Evolutionary conservation across 2,113 vertebrate genomes (phyloP), one percentile per base, ranked within the genome.

Genomic region (Chlamydotis undulata): DNA sequence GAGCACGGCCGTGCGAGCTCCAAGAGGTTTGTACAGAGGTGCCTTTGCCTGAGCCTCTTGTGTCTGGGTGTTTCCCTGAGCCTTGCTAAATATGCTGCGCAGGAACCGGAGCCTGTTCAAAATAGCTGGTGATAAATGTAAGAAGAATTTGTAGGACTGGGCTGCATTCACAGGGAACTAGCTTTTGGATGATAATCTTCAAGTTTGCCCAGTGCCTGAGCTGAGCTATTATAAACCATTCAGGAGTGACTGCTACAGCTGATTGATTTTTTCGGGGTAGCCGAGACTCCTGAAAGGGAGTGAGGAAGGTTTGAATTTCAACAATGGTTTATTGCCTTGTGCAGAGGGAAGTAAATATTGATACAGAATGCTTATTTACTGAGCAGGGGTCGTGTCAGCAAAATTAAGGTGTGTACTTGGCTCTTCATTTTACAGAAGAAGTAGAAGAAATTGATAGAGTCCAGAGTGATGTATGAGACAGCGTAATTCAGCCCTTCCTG

Each of bases 291-390:
- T 84, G 80, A 71, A 90, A 91, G 77, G 52, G 73, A 91, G 57
- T 0, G 11, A 71, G 89, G 73, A 78, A 79, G 90, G 87, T 94
- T 76, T 93, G 94, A 91, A 93, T 96, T 89, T 90, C 67, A 71
- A 35, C 83, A 95, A 55, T 89, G 73, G 52, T 60, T 93, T 92
- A 94, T 93, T 92, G 91, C 78, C 78, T 79, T 61, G 83, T 92
- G 90, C 65, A 64, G 69, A 53, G 81, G 55, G 80, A 65, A 94
- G 94, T 96, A 95, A 94, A 92, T 96, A 91, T 90, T 93, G 95
- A 92, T 95, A 89, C 31, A 71, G 92, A 93, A 94, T 57, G 57
- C 83, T 96, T 94, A 87, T 92, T 97, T 93, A 95, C 92, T 56
- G 90, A 93, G 91, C 89, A 68, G 49, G 88, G 89, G 45, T 87